Evolutionary conservation across 92 coral and sea anemone species (phyloP), one percentile per base, ranked within the genome.

Genomic region (Bergia puertoricense): DNA sequence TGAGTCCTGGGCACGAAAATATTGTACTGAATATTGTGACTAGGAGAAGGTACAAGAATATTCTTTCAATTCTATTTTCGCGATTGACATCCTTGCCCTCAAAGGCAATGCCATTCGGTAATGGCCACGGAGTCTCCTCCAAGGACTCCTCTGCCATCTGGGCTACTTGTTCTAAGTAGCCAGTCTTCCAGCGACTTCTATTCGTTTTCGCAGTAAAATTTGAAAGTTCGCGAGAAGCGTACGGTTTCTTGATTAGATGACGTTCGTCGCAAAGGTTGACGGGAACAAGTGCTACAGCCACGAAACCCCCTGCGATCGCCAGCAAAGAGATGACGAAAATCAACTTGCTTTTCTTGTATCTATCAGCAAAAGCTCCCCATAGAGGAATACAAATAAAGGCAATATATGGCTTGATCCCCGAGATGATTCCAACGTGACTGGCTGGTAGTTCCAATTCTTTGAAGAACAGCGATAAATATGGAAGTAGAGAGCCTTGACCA

Each of bases 1-100:
- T 97, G 9, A 97, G 94, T 76, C 99, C 94, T 45, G 99, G 99
- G 41, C 99, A 97, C 6, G 99, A 95, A 46, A 97, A 62, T 7
- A 93, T 91, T 44, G 97, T 95, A 40, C 95, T 88, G 62, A 94
- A 89, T 18, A 97, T 89, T 75, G 99, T 97, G 16, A 94, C 96
- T 11, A 95, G 78, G 36, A 97, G 92, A 18, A 97, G 89, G 85
- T 95, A 97, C 5, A 97, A 78, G 73, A 97, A 97, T 7, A 94
- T 79, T 20, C 80, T 85, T 14, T 76, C 78, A 9, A 86, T 88
- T 78, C 85, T 90, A 38, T 86, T 87, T 51, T 91, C 85, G 56
- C 88, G 92, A 30, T 88, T 82, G 22, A 74, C 65, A 77, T 89
- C 82, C 51, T 82, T 90, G 43, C 86, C 89, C 68, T 93, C 90